These are phyloP conservation scores for Hirundichthys speculiger DNA, from an alignment of 2,113 vertebrate genomes.

Conservation along the genomic window DNA sequence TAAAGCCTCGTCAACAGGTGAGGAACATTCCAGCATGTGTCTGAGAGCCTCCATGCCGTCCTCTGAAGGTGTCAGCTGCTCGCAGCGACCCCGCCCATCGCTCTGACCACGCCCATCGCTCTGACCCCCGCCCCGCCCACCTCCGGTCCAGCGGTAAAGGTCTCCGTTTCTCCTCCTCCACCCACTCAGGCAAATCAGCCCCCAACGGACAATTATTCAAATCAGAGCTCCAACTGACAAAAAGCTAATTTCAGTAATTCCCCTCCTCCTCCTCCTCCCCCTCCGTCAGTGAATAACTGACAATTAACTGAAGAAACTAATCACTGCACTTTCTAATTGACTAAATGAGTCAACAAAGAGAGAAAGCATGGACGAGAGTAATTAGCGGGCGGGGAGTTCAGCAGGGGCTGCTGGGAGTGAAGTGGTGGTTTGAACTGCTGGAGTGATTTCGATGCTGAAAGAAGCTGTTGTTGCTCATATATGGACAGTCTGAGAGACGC, in stretches of 20 bases:
- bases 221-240: slow-evolving; percentile 76
- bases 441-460: slow-evolving; percentile 28
- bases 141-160: too few species aligned
- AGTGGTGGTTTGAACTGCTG: slow-evolving; percentile 28
- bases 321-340: slow-evolving; percentile 77
- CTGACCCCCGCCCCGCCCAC: too few species aligned
- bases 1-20: too few species aligned
- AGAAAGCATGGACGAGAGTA: slow-evolving; percentile 69
- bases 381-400: slow-evolving; percentile 62
- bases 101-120: too few species aligned
- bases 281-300: slow-evolving; percentile 49
- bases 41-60: too few species aligned
- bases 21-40: too few species aligned
- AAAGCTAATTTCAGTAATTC: slow-evolving; percentile 71
- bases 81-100: too few species aligned
- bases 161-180: slow-evolving; percentile 30
- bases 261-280: not conserved
- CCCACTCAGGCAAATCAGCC: slow-evolving; percentile 36
- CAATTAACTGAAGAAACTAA: slow-evolving; percentile 75
- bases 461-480: slow-evolving; percentile 38
- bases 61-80: too few species aligned
- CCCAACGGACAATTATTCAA: slow-evolving; percentile 75
- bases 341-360: slow-evolving; percentile 73
- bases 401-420: slow-evolving; percentile 44
- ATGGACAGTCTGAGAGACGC: not conserved